These are phyloP conservation scores for Bombus picipes DNA, from an alignment of 1,140 invertebrate species.

Conservation along the genomic window DNA sequence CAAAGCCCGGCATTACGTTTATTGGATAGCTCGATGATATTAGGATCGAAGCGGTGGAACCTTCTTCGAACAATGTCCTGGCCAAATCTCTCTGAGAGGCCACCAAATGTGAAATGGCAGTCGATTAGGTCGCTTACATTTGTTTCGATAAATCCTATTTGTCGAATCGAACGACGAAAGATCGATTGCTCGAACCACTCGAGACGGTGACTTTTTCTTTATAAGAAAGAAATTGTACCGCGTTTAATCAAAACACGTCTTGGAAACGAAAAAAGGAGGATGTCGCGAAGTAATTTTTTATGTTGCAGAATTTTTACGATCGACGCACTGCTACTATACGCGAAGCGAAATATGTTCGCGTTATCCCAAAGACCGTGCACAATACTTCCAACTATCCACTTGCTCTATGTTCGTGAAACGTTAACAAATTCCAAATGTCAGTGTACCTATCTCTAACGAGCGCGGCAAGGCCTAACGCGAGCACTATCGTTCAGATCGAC, in stretches of 20 bases:
- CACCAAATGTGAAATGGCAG: background rate
- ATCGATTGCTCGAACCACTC: too few species aligned
- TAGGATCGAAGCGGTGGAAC: background rate
- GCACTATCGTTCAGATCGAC: background rate
- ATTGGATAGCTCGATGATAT: conserved; percentile 23
- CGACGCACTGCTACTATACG: too few species aligned
- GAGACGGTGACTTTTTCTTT: too few species aligned
- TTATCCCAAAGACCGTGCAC: fast-evolving
- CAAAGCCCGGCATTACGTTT: conserved; percentile 38
- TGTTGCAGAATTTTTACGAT: too few species aligned
- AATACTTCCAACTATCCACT: too few species aligned
- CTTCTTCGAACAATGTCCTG: background rate
- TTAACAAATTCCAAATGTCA: background rate
- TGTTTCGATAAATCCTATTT: background rate
- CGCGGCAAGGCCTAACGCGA: background rate
- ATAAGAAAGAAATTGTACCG: too few species aligned
- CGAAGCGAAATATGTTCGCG: too few species aligned
- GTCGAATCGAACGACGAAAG: too few species aligned
- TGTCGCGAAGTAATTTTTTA: too few species aligned
- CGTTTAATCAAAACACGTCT: too few species aligned
- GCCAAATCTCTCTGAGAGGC: background rate
- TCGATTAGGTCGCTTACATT: background rate
- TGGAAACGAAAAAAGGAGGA: too few species aligned
- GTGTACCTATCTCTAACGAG: background rate
- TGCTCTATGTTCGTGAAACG: background rate